Evolutionary conservation across 2,888 invertebrate genomes (phyloP).

Genomic region (Platerodrilus igneus): DNA sequence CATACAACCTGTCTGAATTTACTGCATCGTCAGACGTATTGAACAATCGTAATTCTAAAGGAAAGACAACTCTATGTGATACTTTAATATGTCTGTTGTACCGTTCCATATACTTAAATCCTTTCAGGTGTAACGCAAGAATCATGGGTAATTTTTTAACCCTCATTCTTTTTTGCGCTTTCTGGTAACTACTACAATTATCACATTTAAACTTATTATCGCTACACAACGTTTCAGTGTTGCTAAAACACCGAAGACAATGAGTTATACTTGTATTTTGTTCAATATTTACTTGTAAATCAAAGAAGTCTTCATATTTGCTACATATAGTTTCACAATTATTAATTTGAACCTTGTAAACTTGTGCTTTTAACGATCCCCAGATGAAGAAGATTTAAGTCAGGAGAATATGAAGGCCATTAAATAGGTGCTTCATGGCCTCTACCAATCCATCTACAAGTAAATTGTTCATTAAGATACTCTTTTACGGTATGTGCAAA

Average conservation of each 20-base stretch:
- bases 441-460: too few relatives aligned
- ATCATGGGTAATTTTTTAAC: conserved; percentile 98
- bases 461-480: too few relatives aligned
- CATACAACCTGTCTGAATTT: conserved; percentile 96
- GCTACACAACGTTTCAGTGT: conserved; percentile 96
- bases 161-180: conserved; percentile 97
- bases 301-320: conserved; percentile 99
- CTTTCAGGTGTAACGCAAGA: conserved; percentile 93
- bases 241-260: conserved; percentile 95
- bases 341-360: too few relatives aligned
- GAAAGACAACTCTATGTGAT: conserved; percentile 98
- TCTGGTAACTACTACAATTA: conserved; percentile 98
- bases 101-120: conserved; percentile 97
- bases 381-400: too few relatives aligned
- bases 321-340: conserved; percentile 99
- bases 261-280: conserved; percentile 99
- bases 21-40: conserved; percentile 98
- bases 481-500: too few relatives aligned
- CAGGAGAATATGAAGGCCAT: too few relatives aligned
- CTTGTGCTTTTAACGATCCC: too few relatives aligned
- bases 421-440: too few relatives aligned
- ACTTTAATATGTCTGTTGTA: conserved; percentile 98
- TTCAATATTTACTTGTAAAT: conserved; percentile 98
- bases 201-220: conserved; percentile 99
- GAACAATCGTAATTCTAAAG: conserved; percentile 92